Conservation (phyloP, 1,140 invertebrate genomes). For the Euschistus heros region DNA sequence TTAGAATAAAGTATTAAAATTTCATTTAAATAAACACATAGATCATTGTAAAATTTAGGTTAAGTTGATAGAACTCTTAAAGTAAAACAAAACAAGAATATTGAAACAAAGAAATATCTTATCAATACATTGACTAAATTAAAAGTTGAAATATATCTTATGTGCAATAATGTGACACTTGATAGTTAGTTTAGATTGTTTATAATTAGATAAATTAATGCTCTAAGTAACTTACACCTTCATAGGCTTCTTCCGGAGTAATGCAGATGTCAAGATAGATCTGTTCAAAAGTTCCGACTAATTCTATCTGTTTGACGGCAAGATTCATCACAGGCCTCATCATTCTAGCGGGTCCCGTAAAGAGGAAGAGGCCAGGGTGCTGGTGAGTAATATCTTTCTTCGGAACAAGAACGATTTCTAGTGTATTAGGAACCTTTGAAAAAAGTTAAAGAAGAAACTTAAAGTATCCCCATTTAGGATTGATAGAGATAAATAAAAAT, state of each 20-base stretch:
- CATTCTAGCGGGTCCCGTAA: conserved; percentile 76
- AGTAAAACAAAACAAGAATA: no score
- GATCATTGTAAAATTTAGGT: no score
- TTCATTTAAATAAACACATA: no score
- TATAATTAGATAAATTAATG: no score
- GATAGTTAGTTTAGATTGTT: no score
- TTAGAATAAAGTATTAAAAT: no score
- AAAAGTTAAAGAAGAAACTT: neutral
- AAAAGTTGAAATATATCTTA: no score
- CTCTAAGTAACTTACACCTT: conserved; percentile 14
- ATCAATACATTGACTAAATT: no score
- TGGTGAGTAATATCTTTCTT: conserved; percentile 46
- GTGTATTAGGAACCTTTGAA: conserved; percentile 52
- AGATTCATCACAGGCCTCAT: conserved; percentile 91
- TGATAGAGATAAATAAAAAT: neutral
- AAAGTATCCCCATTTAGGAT: no score
- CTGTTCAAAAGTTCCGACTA: conserved; percentile 94
- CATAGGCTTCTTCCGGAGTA: conserved; percentile 59
- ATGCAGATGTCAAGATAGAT: conserved; percentile 83
- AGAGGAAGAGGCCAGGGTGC: conserved; percentile 86
- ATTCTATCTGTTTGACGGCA: conserved; percentile 59
- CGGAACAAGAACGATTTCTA: conserved; percentile 76
- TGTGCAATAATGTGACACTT: no score
- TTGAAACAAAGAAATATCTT: no score
- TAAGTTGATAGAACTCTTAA: no score